Conservation (phyloP, 2,888 invertebrate species). For the Heliconius hortense region DNA sequence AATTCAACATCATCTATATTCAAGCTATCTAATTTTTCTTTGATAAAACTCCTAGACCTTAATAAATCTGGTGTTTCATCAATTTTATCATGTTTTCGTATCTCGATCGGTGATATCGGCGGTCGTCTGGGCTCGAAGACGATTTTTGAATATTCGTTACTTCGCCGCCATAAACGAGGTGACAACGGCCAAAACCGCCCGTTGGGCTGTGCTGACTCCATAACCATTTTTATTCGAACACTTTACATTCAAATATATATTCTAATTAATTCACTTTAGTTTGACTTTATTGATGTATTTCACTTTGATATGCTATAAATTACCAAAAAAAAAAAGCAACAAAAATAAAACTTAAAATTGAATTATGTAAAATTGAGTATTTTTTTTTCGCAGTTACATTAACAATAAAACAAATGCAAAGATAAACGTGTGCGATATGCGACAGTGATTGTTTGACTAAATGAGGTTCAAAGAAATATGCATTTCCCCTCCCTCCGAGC, state of each 20-base stretch:
- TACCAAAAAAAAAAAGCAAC: slow-evolving; percentile 5
- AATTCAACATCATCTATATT: slow-evolving; percentile 58
- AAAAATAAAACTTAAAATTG: not conserved
- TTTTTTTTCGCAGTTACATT: not conserved
- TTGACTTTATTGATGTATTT: slow-evolving; percentile 61
- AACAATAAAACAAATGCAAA: slow-evolving; percentile 1
- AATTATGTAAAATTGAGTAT: not conserved
- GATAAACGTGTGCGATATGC: slow-evolving; percentile 54
- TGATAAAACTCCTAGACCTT: slow-evolving; percentile 62
- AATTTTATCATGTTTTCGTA: slow-evolving; percentile 53
- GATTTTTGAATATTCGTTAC: slow-evolving; percentile 75
- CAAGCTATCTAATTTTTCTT: slow-evolving; percentile 62
- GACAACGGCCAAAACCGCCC: slow-evolving; percentile 77
- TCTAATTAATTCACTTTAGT: slow-evolving; percentile 29
- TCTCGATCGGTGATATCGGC: slow-evolving; percentile 66
- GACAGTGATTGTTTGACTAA: slow-evolving; percentile 55
- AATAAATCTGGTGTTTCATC: slow-evolving; percentile 68
- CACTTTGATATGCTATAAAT: slow-evolving; percentile 21
- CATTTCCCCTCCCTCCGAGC: slow-evolving; percentile 51
- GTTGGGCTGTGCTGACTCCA: slow-evolving; percentile 71
- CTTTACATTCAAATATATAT: slow-evolving; percentile 28
- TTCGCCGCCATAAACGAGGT: slow-evolving; percentile 73
- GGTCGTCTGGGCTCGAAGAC: slow-evolving; percentile 76
- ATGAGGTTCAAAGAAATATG: slow-evolving; percentile 54
- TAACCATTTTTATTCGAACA: slow-evolving; percentile 66